Base-by-base conservation (phyloP, 2,113 vertebrate species). In the Oreochromis spilurus region DNA sequence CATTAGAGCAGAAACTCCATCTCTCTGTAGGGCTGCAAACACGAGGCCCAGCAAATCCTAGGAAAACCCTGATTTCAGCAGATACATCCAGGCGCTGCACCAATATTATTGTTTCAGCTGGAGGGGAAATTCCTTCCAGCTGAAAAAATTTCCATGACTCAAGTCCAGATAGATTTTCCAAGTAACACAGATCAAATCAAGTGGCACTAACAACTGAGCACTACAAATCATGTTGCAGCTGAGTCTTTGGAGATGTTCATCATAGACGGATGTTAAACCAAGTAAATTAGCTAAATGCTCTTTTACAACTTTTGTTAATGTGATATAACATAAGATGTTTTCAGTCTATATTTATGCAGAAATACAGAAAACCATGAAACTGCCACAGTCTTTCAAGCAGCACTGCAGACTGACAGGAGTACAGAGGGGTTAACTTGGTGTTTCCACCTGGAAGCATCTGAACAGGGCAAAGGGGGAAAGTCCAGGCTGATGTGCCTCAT, bases 91-190 rank as follows among this genome's bases (percentile, higher is more conserved):
- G 6, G 53, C 2, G 1, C 34, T 29, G 7, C 34, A 9, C 0
- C 14, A 4, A 60, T 29, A 55, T 13, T 72, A 58, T 79, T 10
- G 34, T 6, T 82, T 84, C 80, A 91, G 79, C 90, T 91, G 84
- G 45, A 88, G 34, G 70, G 50, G 3, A 12, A 48, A 84, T 82
- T 60, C 31, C 17, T 16, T 24, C 83, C 60, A 65, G 60, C 60
- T 38, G 60, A 65, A 67, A 5, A 21, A 1, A 2, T 82, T 84
- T 88, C 87, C 50, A 24, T 43, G 78, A 88, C n/a, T 78, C 72
- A 26, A 19, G 24, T 21, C 62, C 70, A 31, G 29, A 50, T 4
- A 8, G 24, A 3, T 2, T 82, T 5, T 82, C 70, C 60, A 53
- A 38, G 9, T 11, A 48, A 67, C 16, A 50, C 40, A 24, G 50